Evolutionary conservation across 1,140 invertebrate genomes (phyloP).

Genomic region (Myzus persicae): DNA sequence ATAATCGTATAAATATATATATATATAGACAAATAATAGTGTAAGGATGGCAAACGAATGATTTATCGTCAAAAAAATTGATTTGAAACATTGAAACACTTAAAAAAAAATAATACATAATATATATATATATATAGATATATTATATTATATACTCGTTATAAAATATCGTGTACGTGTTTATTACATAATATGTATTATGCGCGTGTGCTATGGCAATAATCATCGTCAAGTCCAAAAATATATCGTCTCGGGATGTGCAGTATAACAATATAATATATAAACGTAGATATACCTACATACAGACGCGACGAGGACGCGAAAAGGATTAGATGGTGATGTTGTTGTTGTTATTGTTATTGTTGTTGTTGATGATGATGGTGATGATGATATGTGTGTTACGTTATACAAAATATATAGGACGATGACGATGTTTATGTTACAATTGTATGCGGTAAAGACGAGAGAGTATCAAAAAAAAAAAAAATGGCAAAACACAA

Average conservation of each 20-base stretch:
- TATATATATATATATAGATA: neutral
- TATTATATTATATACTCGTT: neutral
- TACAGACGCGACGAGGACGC: neutral
- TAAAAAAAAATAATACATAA: neutral
- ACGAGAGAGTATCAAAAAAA: neutral
- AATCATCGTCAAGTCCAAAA: neutral
- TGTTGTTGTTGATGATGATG: neutral
- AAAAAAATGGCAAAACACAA: neutral
- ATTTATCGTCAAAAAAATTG: neutral
- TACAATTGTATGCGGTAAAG: neutral
- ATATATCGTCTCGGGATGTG: neutral
- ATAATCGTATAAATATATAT: neutral
- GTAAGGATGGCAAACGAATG: conserved; percentile 21
- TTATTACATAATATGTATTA: neutral
- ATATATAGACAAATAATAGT: neutral
- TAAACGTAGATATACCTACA: neutral
- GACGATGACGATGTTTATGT: neutral
- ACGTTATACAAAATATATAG: neutral
- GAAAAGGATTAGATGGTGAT: neutral
- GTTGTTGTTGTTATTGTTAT: neutral
- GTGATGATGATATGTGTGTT: neutral
- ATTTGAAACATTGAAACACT: neutral
- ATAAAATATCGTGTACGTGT: neutral
- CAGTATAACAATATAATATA: neutral
- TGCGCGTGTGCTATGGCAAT: neutral